Conservation (phyloP, 2,113 vertebrate species). For the Procavia capensis region DNA sequence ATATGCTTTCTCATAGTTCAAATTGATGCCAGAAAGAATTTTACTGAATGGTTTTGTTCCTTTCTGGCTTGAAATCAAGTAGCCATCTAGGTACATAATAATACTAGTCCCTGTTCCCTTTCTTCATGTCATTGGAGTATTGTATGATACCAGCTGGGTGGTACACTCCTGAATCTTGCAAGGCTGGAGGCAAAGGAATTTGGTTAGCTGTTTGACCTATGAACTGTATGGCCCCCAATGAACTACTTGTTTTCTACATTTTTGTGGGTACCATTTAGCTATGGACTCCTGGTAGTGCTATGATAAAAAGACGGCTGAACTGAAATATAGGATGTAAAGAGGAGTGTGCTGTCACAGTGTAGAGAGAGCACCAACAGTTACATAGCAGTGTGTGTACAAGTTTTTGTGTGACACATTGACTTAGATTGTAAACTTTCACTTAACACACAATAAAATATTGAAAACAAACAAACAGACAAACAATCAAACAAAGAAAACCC, state of each 20-base stretch:
- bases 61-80: background rate
- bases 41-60: constrained; percentile 16
- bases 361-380: too few species aligned
- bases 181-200: background rate
- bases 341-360: too few species aligned
- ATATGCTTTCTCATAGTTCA: background rate
- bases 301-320: too few species aligned
- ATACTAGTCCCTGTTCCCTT: background rate
- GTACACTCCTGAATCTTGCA: background rate
- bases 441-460: too few species aligned
- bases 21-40: background rate
- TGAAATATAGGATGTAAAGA: too few species aligned
- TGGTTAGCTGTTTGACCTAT: background rate
- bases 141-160: background rate
- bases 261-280: background rate
- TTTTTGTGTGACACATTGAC: too few species aligned
- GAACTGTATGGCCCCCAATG: background rate
- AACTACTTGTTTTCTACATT: background rate
- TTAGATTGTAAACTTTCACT: too few species aligned
- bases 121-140: background rate
- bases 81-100: background rate
- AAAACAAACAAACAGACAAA: too few species aligned
- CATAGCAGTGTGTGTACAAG: too few species aligned
- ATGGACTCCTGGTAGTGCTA: too few species aligned
- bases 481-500: too few species aligned